phyloP scores from a whole-genome alignment of 2,797 vertebrate genomes.

The Tamandua tetradactyla region DNA sequence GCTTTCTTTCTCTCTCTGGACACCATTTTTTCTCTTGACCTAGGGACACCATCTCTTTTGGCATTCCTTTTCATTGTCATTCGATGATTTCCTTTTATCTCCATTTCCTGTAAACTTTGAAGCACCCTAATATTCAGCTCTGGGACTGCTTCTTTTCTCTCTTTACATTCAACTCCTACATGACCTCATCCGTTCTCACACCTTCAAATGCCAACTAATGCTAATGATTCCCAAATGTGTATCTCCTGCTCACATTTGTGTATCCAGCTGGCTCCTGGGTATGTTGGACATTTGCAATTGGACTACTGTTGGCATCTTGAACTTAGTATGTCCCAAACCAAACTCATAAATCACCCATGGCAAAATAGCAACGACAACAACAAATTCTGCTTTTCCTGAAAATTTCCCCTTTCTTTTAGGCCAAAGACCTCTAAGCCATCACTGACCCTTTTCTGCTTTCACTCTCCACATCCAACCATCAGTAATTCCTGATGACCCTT shows the following conservation, averaged over 20 bases:
- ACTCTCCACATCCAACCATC: not conserved
- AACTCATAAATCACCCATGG: not conserved
- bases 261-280: not conserved
- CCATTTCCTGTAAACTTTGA: not conserved
- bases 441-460: not conserved
- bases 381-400: not conserved
- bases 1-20: not conserved
- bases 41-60: not conserved
- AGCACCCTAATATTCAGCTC: not conserved
- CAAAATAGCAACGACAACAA: not conserved
- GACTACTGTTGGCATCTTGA: not conserved
- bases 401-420: not conserved
- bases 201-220: not conserved
- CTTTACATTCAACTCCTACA: not conserved
- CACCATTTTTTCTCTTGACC: not conserved
- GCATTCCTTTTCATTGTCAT: not conserved
- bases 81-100: not conserved
- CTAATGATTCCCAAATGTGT: not conserved
- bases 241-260: not conserved
- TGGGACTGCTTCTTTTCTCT: not conserved
- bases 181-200: too few species aligned
- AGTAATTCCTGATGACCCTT: not conserved
- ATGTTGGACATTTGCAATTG: not conserved
- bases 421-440: not conserved
- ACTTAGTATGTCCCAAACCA: too few species aligned